Evolutionary conservation across 2,888 invertebrate genomes (phyloP).

Genomic region (Andrena marginata): DNA sequence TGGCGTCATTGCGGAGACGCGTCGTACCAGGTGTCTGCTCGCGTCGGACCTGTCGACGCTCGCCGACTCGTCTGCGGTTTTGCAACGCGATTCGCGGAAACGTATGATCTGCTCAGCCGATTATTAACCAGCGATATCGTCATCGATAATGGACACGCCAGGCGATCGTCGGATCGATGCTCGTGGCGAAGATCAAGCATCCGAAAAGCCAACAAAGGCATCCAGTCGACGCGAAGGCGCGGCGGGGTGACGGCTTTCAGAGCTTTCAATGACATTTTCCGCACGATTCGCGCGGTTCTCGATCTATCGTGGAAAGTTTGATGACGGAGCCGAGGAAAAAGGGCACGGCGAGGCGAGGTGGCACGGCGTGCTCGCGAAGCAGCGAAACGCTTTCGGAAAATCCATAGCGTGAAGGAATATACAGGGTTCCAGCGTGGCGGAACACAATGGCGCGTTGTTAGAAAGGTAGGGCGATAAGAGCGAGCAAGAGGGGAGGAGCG

Average conservation of each 20-base stretch:
- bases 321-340: constrained; percentile 45
- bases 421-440: constrained; percentile 75
- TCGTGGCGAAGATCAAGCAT: too few relatives aligned
- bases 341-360: constrained; percentile 55
- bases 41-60: not conserved
- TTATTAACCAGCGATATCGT: constrained; percentile 15
- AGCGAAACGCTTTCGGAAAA: constrained; percentile 82
- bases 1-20: constrained; percentile 50
- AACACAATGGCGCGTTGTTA: constrained; percentile 82
- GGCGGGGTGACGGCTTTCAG: not conserved
- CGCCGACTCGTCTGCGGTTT: not conserved
- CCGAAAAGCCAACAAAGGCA: not conserved
- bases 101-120: not conserved
- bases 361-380: constrained; percentile 63
- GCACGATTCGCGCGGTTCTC: constrained; percentile 30
- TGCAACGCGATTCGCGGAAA: not conserved
- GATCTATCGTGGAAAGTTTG: constrained; percentile 44
- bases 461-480: constrained; percentile 73
- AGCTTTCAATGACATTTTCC: constrained; percentile 21
- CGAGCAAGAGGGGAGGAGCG: constrained; percentile 61
- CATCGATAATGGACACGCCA: not conserved
- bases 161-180: not conserved
- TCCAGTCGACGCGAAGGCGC: not conserved
- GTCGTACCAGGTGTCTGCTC: not conserved
- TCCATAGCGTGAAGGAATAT: constrained; percentile 81